Percentiles rank a stretch among this genome's conserved stretches.
Evolutionary conservation across 2,113 vertebrate genomes (phyloP).

Genomic region (Ciconia boyciana): DNA sequence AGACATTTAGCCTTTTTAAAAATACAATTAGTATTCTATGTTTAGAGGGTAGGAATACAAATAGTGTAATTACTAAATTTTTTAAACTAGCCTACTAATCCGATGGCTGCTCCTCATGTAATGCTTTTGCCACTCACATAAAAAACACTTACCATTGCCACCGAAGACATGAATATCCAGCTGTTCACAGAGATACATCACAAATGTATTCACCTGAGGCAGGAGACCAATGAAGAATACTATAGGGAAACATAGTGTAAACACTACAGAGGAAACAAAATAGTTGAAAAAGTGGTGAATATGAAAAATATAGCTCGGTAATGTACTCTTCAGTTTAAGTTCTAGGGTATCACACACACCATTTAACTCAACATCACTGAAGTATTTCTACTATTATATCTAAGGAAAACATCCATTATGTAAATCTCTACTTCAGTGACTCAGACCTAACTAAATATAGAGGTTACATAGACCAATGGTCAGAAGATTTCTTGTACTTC

Average conservation of each 20-base stretch:
- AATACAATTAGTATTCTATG: background rate
- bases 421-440: background rate
- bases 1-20: background rate
- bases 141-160: constrained; percentile 88
- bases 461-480: background rate
- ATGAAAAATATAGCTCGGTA: background rate
- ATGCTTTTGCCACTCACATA: background rate
- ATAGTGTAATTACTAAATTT: background rate
- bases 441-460: background rate
- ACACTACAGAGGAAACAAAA: constrained; percentile 75
- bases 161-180: constrained; percentile 98
- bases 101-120: background rate
- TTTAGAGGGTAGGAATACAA: background rate
- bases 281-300: background rate
- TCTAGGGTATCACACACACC: background rate
- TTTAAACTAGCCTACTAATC: background rate
- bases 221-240: constrained; percentile 97
- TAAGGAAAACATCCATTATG: background rate
- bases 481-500: background rate
- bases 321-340: background rate
- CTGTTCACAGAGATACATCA: constrained; percentile 98
- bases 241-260: constrained; percentile 95
- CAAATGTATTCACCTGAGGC: constrained; percentile 98
- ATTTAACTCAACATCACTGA: background rate
- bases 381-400: background rate